Evolutionary conservation across 2,888 invertebrate species (phyloP).

Genomic region (Parasteatoda lunata): DNA sequence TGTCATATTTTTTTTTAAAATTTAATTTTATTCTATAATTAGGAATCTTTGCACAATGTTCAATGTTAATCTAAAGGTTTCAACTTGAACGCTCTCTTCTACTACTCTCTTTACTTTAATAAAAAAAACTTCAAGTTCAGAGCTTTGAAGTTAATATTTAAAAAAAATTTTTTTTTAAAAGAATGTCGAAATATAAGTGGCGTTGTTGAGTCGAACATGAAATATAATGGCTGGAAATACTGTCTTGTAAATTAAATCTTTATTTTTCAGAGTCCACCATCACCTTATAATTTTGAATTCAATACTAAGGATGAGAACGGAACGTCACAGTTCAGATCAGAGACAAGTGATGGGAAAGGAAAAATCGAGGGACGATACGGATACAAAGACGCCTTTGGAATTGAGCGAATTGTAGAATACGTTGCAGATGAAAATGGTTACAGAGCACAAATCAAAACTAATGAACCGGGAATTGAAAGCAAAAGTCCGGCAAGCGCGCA

Average conservation of each 20-base stretch:
- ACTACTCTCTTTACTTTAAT: too few relatives aligned
- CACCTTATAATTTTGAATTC: constrained; percentile 68
- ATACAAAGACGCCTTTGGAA: constrained; percentile 63
- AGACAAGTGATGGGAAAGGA: constrained; percentile 58
- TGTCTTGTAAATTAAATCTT: neutral
- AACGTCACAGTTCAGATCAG: constrained; percentile 52
- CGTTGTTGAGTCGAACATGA: too few relatives aligned
- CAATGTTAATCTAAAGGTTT: too few relatives aligned
- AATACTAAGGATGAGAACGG: constrained; percentile 59
- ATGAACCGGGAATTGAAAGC: constrained; percentile 57
- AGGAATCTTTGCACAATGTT: too few relatives aligned
- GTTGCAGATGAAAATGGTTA: constrained; percentile 69
- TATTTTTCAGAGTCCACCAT: constrained; percentile 22
- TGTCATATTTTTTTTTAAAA: too few relatives aligned
- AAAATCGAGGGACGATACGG: constrained; percentile 66
- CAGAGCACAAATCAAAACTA: constrained; percentile 62
- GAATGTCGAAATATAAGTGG: too few relatives aligned
- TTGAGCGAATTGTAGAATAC: constrained; percentile 66
- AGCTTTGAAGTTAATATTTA: too few relatives aligned
- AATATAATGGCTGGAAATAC: too few relatives aligned
- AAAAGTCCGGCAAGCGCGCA: constrained; percentile 41
- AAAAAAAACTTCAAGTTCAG: too few relatives aligned
- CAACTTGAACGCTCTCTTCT: too few relatives aligned
- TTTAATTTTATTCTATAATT: too few relatives aligned
- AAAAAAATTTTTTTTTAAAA: too few relatives aligned